Evolutionary conservation across 2,113 vertebrate genomes (phyloP).

Genomic region (Psilopsiagon aurifrons): DNA sequence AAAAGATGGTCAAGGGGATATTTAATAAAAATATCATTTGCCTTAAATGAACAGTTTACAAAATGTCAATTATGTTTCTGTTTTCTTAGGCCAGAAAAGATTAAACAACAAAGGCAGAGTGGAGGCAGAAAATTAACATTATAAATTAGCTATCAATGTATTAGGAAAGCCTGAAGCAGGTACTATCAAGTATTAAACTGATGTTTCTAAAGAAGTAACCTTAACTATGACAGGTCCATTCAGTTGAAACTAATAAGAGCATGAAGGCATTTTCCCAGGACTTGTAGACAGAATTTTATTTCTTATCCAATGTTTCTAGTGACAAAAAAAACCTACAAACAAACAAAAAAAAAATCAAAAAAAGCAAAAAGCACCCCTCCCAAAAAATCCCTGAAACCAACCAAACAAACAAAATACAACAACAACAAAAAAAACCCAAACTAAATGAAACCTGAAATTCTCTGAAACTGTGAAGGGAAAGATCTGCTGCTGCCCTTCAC

Average conservation of each 20-base stretch:
- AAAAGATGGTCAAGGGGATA: not conserved
- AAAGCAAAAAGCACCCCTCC: too few relatives aligned
- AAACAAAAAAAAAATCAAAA: not conserved
- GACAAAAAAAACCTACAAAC: not conserved
- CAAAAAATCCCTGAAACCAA: not conserved
- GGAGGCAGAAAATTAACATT: not conserved
- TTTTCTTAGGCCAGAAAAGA: not conserved
- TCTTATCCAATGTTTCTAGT: accelerated
- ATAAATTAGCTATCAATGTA: not conserved
- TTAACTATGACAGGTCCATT: not conserved
- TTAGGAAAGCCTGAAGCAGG: not conserved
- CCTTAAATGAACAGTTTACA: not conserved
- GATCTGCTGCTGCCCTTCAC: not conserved
- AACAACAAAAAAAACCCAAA: too few relatives aligned
- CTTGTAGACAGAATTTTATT: not conserved
- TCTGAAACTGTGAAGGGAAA: not conserved
- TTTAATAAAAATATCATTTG: not conserved
- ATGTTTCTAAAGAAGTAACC: not conserved
- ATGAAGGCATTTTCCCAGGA: not conserved
- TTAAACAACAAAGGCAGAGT: not conserved
- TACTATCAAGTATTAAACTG: not conserved
- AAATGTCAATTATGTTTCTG: not conserved
- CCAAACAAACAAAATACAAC: not conserved
- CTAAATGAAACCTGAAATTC: not conserved
- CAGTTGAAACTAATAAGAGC: not conserved